These are phyloP conservation scores for Dromius quadrimaculatus DNA, from an alignment of 2,888 invertebrate species.

Conservation along the genomic window DNA sequence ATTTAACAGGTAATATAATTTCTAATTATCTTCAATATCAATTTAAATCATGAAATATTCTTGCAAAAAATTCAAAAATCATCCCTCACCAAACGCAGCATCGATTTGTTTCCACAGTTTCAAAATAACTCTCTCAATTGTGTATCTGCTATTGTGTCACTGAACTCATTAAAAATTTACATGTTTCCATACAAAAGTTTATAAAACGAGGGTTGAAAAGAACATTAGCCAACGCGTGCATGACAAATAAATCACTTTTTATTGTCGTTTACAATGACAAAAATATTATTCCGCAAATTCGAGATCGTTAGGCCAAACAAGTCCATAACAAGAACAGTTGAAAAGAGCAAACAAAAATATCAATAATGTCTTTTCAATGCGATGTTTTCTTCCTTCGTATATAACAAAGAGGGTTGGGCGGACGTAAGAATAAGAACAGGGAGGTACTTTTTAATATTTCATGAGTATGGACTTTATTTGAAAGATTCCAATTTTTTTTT, in stretches of 20 bases:
- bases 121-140: constrained; percentile 24
- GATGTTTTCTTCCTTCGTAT: constrained; percentile 16
- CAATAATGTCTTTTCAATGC: constrained; percentile 62
- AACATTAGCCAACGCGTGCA: constrained; percentile 30
- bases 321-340: constrained; percentile 65
- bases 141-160: constrained; percentile 8
- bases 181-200: constrained; percentile 28
- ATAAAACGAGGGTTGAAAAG: constrained; percentile 27
- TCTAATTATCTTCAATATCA: too few relatives aligned
- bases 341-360: constrained; percentile 66
- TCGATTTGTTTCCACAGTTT: constrained; percentile 17
- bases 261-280: constrained; percentile 22
- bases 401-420: constrained; percentile 11
- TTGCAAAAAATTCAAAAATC: too few relatives aligned
- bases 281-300: constrained; percentile 42
- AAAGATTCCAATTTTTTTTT: too few relatives aligned
- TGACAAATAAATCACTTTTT: constrained; percentile 42
- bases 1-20: too few relatives aligned
- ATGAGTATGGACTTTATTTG: too few relatives aligned
- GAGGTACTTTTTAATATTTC: too few relatives aligned
- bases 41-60: too few relatives aligned
- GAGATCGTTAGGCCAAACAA: constrained; percentile 59
- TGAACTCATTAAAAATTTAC: constrained; percentile 35
- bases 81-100: too few relatives aligned
- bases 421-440: constrained; percentile 22